A percentile compares a stretch with the other conserved stretches of the same genome.
Evolutionary conservation across 2,888 invertebrate genomes (phyloP).

Genomic region (Hesperia comma): DNA sequence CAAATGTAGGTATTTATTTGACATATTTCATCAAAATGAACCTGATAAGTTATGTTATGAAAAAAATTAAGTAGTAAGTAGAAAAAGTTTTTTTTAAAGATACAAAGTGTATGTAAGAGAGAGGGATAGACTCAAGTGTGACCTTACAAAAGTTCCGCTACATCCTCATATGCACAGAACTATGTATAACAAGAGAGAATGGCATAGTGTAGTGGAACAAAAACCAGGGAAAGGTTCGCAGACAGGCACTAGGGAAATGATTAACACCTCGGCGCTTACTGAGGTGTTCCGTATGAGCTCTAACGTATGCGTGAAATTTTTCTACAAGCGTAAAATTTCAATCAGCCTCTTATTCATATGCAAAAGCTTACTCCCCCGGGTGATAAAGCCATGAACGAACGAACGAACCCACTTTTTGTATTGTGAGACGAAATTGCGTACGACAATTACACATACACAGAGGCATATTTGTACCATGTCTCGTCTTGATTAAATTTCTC

Average conservation of each 20-base stretch:
- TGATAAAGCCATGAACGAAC: constrained; percentile 36
- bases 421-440: constrained; percentile 34
- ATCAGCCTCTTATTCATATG: constrained; percentile 79
- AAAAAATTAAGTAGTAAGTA: too few species aligned
- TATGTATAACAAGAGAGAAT: too few species aligned
- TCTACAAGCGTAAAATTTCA: constrained; percentile 77
- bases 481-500: constrained; percentile 43
- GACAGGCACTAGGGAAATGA: constrained; percentile 21
- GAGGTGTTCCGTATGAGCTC: constrained; percentile 32
- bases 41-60: too few species aligned
- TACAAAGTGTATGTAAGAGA: too few species aligned
- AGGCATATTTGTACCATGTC: constrained; percentile 39
- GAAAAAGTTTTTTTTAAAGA: too few species aligned
- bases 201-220: neutral
- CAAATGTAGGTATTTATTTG: too few species aligned
- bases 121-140: too few species aligned
- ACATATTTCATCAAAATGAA: too few species aligned
- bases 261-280: constrained; percentile 17
- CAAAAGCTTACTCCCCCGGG: constrained; percentile 60
- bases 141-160: too few species aligned
- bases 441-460: constrained; percentile 30
- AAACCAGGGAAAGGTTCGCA: constrained; percentile 1
- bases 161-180: too few species aligned
- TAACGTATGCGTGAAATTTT: constrained; percentile 78
- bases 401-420: constrained; percentile 32